Evolutionary conservation across 2,888 invertebrate species (phyloP).

Genomic region (Taphrorychus bicolor): DNA sequence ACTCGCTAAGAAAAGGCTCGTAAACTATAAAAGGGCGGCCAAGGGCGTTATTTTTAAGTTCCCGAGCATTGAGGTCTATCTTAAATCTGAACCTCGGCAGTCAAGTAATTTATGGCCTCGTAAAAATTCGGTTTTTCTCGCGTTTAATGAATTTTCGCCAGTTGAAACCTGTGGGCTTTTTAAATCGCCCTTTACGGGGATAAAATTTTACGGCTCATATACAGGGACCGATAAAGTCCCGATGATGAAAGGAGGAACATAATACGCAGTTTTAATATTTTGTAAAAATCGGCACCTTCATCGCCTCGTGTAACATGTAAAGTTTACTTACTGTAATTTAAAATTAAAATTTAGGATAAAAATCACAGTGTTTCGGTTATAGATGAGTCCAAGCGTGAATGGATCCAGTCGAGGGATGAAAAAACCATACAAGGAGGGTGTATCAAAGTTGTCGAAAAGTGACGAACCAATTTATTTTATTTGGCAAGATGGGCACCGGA

Average conservation of each 20-base stretch:
- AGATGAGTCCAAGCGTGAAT: neutral
- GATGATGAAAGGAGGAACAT: neutral
- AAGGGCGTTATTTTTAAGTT: neutral
- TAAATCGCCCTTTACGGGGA: neutral
- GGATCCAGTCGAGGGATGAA: neutral
- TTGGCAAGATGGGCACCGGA: slow-evolving; percentile 35
- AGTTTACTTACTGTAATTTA: too few relatives aligned
- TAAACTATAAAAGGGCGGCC: neutral
- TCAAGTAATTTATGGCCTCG: neutral
- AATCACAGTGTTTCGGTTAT: neutral
- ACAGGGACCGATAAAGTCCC: neutral
- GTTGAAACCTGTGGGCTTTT: neutral
- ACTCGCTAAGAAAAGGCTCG: neutral
- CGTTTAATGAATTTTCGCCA: neutral
- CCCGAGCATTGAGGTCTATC: neutral
- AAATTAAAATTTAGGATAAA: neutral
- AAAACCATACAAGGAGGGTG: slow-evolving; percentile 9
- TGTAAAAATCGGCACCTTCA: neutral
- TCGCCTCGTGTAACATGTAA: too few relatives aligned
- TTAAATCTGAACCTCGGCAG: neutral
- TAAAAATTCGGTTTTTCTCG: neutral
- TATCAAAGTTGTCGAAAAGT: slow-evolving; percentile 38
- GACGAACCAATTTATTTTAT: slow-evolving; percentile 41
- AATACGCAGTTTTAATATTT: neutral
- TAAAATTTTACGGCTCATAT: neutral